Percentiles rank a stretch among this genome's conserved stretches.
phyloP scores from a whole-genome alignment of 2,113 vertebrate species.

The Gobio gobio region DNA sequence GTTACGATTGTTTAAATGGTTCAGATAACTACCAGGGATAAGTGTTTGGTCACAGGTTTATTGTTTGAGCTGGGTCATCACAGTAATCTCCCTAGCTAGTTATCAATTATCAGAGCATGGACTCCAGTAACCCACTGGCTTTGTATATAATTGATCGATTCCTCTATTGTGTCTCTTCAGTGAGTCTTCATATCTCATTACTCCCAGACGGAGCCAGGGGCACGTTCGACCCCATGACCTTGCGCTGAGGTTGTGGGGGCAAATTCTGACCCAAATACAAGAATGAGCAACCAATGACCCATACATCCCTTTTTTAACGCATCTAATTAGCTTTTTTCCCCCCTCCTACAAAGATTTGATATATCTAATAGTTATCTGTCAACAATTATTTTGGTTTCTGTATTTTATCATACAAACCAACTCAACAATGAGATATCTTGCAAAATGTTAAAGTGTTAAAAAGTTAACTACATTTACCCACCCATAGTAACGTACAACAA shows the following conservation, averaged over 20 bases:
- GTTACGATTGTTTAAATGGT: not conserved
- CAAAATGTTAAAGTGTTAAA: not conserved
- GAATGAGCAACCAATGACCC: not conserved
- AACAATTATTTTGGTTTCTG: too few species aligned
- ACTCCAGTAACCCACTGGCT: not conserved
- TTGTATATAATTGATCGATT: slow-evolving; percentile 7
- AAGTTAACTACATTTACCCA: not conserved
- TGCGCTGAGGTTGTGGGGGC: not conserved
- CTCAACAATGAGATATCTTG: not conserved
- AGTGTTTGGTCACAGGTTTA: not conserved
- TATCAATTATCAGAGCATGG: slow-evolving; percentile 1
- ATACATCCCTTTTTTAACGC: not conserved
- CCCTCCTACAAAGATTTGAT: not conserved
- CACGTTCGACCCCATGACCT: slow-evolving; percentile 28
- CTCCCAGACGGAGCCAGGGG: slow-evolving; percentile 5
- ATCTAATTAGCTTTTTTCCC: not conserved
- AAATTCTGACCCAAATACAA: not conserved
- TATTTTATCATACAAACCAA: too few species aligned
- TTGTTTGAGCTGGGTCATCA: not conserved
- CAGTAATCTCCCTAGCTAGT: not conserved
- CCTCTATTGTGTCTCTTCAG: slow-evolving; percentile 22
- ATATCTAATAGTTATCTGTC: not conserved
- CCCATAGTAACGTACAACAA: not conserved
- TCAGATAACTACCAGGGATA: not conserved
- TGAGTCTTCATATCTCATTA: slow-evolving; percentile 41